Percentiles rank a stretch among this genome's conserved stretches.
Conservation (phyloP, 2,797 vertebrate species). For the Hypotaenidia okinawae region DNA sequence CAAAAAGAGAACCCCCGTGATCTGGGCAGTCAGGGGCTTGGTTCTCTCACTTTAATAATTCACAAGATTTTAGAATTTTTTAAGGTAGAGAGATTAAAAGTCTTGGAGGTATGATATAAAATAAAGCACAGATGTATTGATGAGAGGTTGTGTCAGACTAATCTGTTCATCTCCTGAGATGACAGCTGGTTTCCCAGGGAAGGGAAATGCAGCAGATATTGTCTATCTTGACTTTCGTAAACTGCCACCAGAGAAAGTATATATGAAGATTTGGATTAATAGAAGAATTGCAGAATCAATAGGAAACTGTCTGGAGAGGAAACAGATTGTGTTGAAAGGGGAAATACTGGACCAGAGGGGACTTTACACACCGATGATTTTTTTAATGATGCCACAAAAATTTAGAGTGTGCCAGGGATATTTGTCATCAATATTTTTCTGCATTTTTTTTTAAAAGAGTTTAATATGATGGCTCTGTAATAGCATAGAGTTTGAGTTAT, state of each 20-base stretch:
- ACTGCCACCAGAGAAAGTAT: neutral
- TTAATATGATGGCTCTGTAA: neutral
- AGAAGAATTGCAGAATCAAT: neutral
- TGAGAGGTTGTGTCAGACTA: neutral
- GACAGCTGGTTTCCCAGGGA: neutral
- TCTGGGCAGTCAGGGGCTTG: neutral
- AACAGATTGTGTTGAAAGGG: neutral
- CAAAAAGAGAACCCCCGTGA: neutral
- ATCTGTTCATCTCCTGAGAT: neutral
- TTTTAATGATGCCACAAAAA: neutral
- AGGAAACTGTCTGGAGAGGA: neutral
- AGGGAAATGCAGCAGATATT: neutral
- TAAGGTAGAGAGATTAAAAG: neutral
- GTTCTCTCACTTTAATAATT: neutral
- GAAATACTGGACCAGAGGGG: neutral
- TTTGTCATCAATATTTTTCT: neutral
- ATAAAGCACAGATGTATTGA: neutral
- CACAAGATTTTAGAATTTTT: neutral
- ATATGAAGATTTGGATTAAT: neutral
- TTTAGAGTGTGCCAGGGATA: neutral
- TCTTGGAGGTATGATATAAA: neutral
- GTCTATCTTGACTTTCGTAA: neutral
- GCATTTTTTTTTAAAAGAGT: rapidly evolving
- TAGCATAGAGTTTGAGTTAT: neutral
- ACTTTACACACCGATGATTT: neutral